Conservation (phyloP, 1,140 invertebrate species). For the Caerostris darwini region DNA sequence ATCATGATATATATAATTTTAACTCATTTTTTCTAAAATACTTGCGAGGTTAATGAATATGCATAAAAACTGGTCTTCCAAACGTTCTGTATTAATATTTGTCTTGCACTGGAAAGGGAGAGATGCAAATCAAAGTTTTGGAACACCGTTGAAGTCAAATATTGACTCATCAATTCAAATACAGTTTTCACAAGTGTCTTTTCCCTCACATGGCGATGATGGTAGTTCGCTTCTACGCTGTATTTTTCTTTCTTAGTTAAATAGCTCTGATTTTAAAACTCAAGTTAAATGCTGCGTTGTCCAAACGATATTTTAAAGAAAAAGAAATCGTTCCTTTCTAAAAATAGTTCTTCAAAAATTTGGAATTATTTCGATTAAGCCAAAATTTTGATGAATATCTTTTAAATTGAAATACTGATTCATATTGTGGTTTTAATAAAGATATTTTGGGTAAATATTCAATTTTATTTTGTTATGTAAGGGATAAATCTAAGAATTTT, state of each 20-base stretch:
- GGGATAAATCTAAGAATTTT: too few species aligned
- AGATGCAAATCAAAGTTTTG: background rate
- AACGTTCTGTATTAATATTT: background rate
- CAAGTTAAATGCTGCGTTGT: background rate
- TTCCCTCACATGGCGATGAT: background rate
- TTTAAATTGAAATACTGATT: too few species aligned
- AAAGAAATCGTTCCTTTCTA: background rate
- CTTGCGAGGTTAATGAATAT: too few species aligned
- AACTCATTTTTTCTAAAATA: too few species aligned
- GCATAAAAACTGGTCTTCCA: background rate
- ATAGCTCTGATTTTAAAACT: background rate
- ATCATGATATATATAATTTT: too few species aligned
- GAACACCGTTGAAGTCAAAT: background rate
- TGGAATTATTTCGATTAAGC: background rate
- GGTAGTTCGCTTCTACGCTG: background rate
- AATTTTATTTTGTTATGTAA: too few species aligned
- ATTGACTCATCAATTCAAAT: background rate
- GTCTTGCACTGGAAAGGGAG: background rate
- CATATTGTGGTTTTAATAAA: too few species aligned
- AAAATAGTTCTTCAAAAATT: background rate
- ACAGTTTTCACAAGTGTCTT: background rate
- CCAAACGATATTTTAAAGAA: background rate
- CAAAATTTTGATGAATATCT: too few species aligned
- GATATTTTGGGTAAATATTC: too few species aligned
- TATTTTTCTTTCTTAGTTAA: slow-evolving; percentile 6